Conservation (phyloP, 30 jellyfish, hydroid and myxozoan species). For the Hydra vulgaris region DNA sequence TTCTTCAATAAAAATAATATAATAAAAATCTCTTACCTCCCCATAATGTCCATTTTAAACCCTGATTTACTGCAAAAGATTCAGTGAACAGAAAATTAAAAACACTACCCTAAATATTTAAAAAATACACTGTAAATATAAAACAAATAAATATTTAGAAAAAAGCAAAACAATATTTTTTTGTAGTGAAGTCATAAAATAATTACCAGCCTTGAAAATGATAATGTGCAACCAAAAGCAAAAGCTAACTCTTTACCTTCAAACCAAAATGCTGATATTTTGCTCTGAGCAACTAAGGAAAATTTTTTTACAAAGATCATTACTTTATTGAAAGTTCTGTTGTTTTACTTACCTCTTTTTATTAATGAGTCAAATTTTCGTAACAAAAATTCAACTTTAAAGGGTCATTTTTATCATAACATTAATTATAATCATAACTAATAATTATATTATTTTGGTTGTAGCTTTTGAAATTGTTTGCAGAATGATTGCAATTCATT, state of each 20-base stretch:
- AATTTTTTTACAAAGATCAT: no score
- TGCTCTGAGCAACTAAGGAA: conserved; percentile 75
- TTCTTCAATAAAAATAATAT: no score
- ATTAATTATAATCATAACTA: no score
- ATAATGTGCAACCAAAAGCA: conserved; percentile 88
- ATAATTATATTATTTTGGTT: no score
- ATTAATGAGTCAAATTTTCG: no score
- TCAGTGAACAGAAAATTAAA: conserved; percentile 66
- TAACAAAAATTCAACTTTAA: no score
- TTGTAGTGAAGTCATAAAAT: background rate
- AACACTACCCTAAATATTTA: conserved; percentile 63
- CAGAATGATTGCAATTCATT: no score
- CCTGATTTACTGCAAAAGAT: conserved; percentile 36
- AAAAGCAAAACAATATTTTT: background rate
- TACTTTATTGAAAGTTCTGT: no score
- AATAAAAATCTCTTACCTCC: conserved; percentile 54
- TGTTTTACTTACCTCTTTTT: no score
- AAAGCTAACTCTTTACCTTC: conserved; percentile 89
- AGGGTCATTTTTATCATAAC: no score
- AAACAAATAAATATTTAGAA: background rate
- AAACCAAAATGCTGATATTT: conserved; percentile 89
- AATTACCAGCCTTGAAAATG: conserved; percentile 74
- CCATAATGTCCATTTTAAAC: conserved; percentile 68
- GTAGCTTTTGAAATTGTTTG: no score
- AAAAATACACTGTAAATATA: background rate